A percentile compares a stretch with the other conserved stretches of the same genome.
Conservation (phyloP, 2,797 vertebrate species). For the Eutrigla gurnardus region DNA sequence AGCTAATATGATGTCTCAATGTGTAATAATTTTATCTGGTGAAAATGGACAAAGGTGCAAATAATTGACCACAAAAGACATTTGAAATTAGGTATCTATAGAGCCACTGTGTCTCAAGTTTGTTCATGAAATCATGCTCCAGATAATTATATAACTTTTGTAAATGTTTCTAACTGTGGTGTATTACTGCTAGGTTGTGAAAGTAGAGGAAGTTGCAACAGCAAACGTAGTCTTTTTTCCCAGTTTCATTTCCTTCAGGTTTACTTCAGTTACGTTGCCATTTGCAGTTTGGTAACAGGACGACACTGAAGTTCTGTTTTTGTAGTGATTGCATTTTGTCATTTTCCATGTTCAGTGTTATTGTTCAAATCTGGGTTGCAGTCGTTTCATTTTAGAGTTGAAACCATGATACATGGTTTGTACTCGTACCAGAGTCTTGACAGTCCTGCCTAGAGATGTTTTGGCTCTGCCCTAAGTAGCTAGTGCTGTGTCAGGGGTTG, state of each 20-base stretch:
- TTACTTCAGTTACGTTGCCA: conserved; percentile 19
- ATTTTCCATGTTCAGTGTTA: background rate
- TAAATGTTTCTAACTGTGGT: conserved; percentile 8
- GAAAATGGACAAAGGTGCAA: background rate
- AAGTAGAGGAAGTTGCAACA: conserved; percentile 70
- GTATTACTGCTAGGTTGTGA: conserved; percentile 35
- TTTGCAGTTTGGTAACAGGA: conserved; percentile 14
- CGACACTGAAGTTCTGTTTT: conserved; percentile 6
- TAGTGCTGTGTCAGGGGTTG: conserved; percentile 63
- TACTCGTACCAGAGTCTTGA: background rate
- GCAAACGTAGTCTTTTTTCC: conserved; percentile 27
- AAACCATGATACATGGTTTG: background rate
- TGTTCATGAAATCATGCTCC: background rate
- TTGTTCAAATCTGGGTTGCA: background rate
- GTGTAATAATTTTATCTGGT: background rate
- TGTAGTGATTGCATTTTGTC: background rate
- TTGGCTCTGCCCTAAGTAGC: conserved; percentile 24
- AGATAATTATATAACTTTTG: conserved; percentile 6
- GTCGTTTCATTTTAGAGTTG: background rate
- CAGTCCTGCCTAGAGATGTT: conserved; percentile 5
- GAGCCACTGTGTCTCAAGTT: background rate
- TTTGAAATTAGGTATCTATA: background rate
- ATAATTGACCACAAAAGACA: background rate
- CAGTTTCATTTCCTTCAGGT: conserved; percentile 73
- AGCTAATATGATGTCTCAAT: background rate